Evolutionary conservation across 2,888 invertebrate genomes (phyloP).

Genomic region (Athripsodes cinereus): DNA sequence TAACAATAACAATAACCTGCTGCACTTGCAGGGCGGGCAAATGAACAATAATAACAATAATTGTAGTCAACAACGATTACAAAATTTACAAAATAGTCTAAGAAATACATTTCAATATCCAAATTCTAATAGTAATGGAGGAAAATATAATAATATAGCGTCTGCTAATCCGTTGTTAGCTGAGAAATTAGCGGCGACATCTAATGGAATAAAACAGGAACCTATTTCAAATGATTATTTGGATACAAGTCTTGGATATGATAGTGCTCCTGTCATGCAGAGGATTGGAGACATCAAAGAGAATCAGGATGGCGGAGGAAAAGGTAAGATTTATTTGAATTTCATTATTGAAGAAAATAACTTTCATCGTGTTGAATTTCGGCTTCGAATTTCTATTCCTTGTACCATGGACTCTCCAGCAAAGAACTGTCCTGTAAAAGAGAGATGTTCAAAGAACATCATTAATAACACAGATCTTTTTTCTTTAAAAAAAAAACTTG

Average conservation of each 20-base stretch:
- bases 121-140: constrained; percentile 45
- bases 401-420: no score
- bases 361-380: no score
- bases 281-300: constrained; percentile 37
- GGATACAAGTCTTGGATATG: constrained; percentile 49
- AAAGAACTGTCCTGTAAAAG: no score
- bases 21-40: constrained; percentile 40
- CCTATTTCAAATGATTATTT: constrained; percentile 48
- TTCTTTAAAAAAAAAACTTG: no score
- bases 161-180: constrained; percentile 83
- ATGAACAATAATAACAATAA: constrained; percentile 29
- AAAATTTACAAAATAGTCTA: constrained; percentile 35
- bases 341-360: background rate
- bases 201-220: constrained; percentile 53
- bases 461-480: no score
- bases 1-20: constrained; percentile 24
- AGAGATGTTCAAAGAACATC: no score
- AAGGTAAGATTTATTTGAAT: constrained; percentile 12
- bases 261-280: constrained; percentile 47
- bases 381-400: no score
- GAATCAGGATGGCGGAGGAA: constrained; percentile 10
- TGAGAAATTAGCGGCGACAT: constrained; percentile 75
- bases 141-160: constrained; percentile 68
- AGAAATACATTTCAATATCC: constrained; percentile 24
- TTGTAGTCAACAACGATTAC: constrained; percentile 33